These are phyloP conservation scores for Helogale parvula DNA, from an alignment of 2,113 vertebrate genomes.

Conservation along the genomic window DNA sequence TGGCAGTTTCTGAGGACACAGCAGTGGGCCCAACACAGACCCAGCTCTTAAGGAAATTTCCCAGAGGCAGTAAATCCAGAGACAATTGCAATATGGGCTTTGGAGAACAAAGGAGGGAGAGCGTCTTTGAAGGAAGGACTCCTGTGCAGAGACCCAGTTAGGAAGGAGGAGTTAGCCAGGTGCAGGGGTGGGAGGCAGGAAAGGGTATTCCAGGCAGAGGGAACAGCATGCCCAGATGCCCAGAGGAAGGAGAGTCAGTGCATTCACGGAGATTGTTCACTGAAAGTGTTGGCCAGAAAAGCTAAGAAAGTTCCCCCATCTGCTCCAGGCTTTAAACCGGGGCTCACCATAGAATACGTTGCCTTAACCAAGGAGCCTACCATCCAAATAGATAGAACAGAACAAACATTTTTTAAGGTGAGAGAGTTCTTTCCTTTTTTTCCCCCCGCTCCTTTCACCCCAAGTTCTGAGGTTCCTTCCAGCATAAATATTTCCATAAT, in stretches of 20 bases:
- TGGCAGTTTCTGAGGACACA: neutral
- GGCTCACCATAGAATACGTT: neutral
- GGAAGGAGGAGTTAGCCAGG: neutral
- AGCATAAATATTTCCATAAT: neutral
- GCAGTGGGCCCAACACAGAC: neutral
- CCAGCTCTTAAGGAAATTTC: neutral
- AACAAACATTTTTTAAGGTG: too few relatives aligned
- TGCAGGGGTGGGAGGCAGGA: neutral
- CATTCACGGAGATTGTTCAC: neutral
- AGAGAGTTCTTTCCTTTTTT: neutral
- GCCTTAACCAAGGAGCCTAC: neutral
- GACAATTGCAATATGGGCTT: neutral
- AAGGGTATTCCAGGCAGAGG: neutral
- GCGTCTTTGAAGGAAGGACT: neutral
- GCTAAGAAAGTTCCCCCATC: neutral
- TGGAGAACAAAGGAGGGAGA: neutral
- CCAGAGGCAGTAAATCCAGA: neutral
- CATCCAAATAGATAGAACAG: neutral
- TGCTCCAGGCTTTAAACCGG: neutral
- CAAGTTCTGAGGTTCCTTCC: neutral
- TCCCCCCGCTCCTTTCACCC: too few relatives aligned
- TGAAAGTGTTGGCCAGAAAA: neutral
- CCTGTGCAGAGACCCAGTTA: neutral
- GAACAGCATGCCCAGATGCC: neutral
- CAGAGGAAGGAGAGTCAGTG: neutral